Percentiles rank a stretch among this genome's conserved stretches.
Conservation (phyloP, 2,888 invertebrate species). For the Achlya flavicornis region DNA sequence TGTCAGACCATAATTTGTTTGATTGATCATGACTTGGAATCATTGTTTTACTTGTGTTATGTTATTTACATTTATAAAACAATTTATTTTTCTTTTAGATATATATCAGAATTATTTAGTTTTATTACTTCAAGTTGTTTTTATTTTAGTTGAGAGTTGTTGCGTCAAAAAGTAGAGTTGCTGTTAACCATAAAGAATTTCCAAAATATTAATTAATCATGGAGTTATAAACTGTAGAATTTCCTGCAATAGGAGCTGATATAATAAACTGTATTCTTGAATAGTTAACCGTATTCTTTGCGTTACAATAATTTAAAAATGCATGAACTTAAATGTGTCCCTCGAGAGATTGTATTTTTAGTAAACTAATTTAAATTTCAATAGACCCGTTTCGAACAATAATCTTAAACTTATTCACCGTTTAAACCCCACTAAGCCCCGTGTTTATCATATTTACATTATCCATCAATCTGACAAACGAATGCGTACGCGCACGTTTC, state of each 20-base stretch:
- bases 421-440: constrained; percentile 18
- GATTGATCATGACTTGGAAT: not conserved
- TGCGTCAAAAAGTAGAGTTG: too few relatives aligned
- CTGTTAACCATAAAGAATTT: too few relatives aligned
- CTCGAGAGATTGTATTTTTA: not conserved
- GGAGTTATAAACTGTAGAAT: too few relatives aligned
- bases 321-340: not conserved
- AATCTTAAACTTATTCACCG: constrained; percentile 23
- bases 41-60: not conserved
- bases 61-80: not conserved
- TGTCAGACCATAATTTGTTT: not conserved
- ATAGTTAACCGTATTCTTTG: not conserved
- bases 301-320: not conserved
- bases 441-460: constrained; percentile 37
- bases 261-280: not conserved
- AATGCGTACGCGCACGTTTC: constrained; percentile 43
- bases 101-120: too few relatives aligned
- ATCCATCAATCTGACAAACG: constrained; percentile 47
- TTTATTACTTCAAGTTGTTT: too few relatives aligned
- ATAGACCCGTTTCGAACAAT: not conserved
- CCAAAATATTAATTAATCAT: too few relatives aligned
- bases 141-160: too few relatives aligned
- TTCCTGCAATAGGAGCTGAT: too few relatives aligned
- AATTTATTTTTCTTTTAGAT: too few relatives aligned
- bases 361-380: constrained; percentile 2